Conservation (phyloP, 37 sponge, comb jelly and placozoan genomes). For the Halichondria panicea region DNA sequence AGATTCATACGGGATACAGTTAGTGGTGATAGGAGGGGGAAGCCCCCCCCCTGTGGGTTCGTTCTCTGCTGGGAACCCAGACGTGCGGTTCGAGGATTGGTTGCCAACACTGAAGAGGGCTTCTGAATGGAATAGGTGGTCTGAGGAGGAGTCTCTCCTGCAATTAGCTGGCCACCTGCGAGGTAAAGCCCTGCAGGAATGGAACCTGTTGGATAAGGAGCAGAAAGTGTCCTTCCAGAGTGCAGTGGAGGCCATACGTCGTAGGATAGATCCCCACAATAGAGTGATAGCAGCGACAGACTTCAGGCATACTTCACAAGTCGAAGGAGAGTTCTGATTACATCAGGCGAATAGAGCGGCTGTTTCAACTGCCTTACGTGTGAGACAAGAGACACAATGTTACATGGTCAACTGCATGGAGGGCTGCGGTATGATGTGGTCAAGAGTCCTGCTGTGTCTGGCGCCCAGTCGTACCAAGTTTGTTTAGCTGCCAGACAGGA, state of each 20-base stretch:
- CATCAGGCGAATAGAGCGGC: slow-evolving; percentile 3
- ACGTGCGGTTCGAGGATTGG: slow-evolving; percentile 25
- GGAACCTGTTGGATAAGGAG: not conserved
- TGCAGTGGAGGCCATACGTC: slow-evolving; percentile 5
- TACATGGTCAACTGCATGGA: slow-evolving; percentile 47
- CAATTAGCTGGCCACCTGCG: slow-evolving; percentile 38
- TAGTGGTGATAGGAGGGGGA: not conserved
- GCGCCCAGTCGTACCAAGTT: slow-evolving; percentile 20
- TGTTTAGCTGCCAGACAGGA: slow-evolving; percentile 40
- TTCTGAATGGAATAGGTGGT: slow-evolving; percentile 28
- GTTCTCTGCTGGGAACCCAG: slow-evolving; percentile 20
- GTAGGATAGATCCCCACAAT: slow-evolving; percentile 16
- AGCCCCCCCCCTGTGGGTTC: slow-evolving; percentile 14
- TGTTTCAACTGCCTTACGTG: slow-evolving; percentile 7
- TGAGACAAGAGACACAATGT: slow-evolving; percentile 33
- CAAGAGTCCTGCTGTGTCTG: slow-evolving; percentile 17
- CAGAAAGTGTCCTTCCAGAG: not conserved
- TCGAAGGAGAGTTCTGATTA: slow-evolving; percentile 16
- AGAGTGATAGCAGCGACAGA: slow-evolving; percentile 24
- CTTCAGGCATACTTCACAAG: slow-evolving; percentile 18
- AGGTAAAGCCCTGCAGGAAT: too few relatives aligned
- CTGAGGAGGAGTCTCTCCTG: slow-evolving; percentile 19
- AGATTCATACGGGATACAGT: not conserved
- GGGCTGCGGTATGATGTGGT: slow-evolving; percentile 23
- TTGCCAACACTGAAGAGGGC: slow-evolving; percentile 2